Evolutionary conservation across 2,113 vertebrate genomes (phyloP), one percentile per base, ranked within the genome.

Genomic region (Climacteris rufus): DNA sequence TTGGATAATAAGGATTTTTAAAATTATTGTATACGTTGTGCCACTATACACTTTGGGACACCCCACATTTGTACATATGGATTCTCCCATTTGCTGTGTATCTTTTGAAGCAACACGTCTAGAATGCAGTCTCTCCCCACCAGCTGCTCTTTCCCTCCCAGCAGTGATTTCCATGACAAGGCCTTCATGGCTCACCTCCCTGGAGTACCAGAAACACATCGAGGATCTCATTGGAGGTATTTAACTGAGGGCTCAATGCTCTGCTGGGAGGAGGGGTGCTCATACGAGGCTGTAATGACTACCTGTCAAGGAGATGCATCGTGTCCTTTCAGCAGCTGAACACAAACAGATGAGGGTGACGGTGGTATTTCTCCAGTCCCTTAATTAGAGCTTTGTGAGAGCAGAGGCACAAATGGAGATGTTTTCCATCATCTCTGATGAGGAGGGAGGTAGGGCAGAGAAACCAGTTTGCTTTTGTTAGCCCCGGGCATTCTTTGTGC

Each of bases 301-400:
- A 98, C 89, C 98, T 98, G 98, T 98, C 98, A 98, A 95, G 77
- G 96, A 98, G 97, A 98, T 97, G 90, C 97, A 97, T 97, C 96
- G 95, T 97, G 97, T 98, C 97, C 98, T 98, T 98, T 98, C 92
- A 96, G 95, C 77, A 64, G 16, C 65, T 52, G 96, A 96, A 94
- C 97, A 96, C 94, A 97, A 97, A 98, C 90, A 96, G 97, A 98
- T 97, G 86, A 96, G 95, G 94, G 92, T 91, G 96, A 96, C 6
- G 8, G 88, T 96, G 97, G 94, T 97, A 97, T 98, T 98, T 98
- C 97, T 96, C 92, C 97, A 97, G 97, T 89, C 94, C 93, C 95
- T 98, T 98, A 98, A 98, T 98, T 98, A 98, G 98, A 95, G 86
- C 95, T 92, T 53, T 91, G 90, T 78, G 96, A 82, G 91, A 92